These are phyloP conservation scores for Leucosticte australis DNA, from an alignment of 2,113 vertebrate species.

Conservation along the genomic window DNA sequence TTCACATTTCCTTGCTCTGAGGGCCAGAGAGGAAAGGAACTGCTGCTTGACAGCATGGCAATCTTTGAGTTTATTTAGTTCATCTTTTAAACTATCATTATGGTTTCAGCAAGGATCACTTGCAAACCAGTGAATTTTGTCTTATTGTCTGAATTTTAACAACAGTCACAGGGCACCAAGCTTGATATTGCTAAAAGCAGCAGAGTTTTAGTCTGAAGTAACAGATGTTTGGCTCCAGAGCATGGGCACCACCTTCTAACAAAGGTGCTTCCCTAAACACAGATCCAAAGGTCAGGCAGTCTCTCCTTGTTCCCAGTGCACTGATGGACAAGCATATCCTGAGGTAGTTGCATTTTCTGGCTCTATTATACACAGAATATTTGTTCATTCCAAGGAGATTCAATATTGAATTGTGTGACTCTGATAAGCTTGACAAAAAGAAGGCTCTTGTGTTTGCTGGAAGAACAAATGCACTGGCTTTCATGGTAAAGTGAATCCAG, in stretches of 20 bases:
- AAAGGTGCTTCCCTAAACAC: background rate
- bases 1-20: background rate
- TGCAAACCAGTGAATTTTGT: constrained; percentile 11
- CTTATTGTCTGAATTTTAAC: background rate
- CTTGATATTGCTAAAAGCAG: constrained; percentile 15
- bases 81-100: background rate
- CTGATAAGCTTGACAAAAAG: constrained; percentile 26
- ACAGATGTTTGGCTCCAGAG: constrained; percentile 47
- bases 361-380: background rate
- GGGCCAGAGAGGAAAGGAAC: background rate
- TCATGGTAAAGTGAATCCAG: background rate
- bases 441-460: background rate
- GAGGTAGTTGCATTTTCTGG: background rate
- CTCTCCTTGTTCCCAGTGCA: background rate
- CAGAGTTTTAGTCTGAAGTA: constrained; percentile 32
- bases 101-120: background rate
- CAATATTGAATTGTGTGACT: background rate
- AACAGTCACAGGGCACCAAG: background rate
- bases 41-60: background rate
- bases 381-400: background rate
- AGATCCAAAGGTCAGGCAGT: background rate
- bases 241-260: background rate
- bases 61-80: background rate
- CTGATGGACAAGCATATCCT: background rate
- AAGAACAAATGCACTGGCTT: constrained; percentile 12